Evolutionary conservation across 1,140 invertebrate genomes (phyloP), one percentile per base, ranked within the genome.

Genomic region (Pogonognathellus flavescens): DNA sequence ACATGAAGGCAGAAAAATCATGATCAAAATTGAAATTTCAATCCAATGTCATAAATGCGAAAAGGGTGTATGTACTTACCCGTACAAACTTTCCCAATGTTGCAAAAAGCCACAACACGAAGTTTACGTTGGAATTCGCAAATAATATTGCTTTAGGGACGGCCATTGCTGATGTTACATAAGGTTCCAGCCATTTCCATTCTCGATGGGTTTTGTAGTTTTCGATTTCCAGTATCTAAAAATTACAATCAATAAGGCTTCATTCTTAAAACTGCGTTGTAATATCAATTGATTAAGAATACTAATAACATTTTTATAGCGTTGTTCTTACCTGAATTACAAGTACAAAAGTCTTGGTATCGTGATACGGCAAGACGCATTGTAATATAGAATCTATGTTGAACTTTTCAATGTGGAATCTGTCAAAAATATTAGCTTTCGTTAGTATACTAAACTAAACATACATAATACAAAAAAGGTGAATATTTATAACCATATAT

Each of bases 361-460:
- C 95, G 91, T 98, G 96, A 90, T 97, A 98, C 0, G 98, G 97
- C 60, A 99, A 90, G 82, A 96, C 94, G 59, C 96, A 91, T 86
- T 94, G 92, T 86, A 99, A 91, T 53, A 98, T 93, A 0, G 94
- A 93, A 90, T 95, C 94, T 83, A 93, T 93, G 90, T 98, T 98
- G 90, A 95, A 98, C 80, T 95, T 92, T 89, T 99, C 95, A 86
- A 99, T 95, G 72, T 95, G 93, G 90, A 95, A 98, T 89, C 97
- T 94, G 80, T n/a, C 55, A 13, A 55, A 4, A 16, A n/a, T 9
- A 81, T 57, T 16, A 31, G 13, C 6, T 14, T 41, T 2, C 22
- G 1, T 25, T 76, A 49, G 13, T 76, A 76, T 76, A 53, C n/a
- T 18, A 53, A 9, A n/a, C 31, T 18, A 22, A 60, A 62, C 16